Conservation (phyloP, 2,888 invertebrate genomes). For the Aradus depressus region DNA sequence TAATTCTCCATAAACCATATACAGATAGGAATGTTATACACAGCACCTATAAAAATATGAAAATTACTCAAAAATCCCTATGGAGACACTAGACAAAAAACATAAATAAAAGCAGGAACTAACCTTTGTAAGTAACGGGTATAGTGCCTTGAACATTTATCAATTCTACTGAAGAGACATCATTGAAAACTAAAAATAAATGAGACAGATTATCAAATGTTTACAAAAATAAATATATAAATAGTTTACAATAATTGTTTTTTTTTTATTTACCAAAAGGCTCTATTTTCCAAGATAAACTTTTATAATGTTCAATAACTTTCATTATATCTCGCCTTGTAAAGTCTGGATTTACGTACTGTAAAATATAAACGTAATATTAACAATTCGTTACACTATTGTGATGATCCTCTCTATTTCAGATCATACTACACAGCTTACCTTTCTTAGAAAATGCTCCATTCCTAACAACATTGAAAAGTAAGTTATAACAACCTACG, state of each 20-base stretch:
- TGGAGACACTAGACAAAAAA: not conserved
- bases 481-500: too few species aligned
- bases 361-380: conserved; percentile 32
- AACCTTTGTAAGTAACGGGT: conserved; percentile 81
- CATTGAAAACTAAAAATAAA: conserved; percentile 63
- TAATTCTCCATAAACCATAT: conserved; percentile 96
- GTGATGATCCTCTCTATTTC: not conserved
- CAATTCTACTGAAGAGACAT: conserved; percentile 69
- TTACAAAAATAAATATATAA: not conserved
- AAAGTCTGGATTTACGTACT: conserved; percentile 59
- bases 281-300: conserved; percentile 52
- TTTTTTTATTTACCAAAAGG: conserved; percentile 52
- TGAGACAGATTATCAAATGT: not conserved
- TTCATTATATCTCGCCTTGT: conserved; percentile 55
- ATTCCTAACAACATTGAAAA: conserved; percentile 15
- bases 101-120: not conserved
- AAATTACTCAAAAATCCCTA: not conserved
- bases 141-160: conserved; percentile 83
- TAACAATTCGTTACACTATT: not conserved
- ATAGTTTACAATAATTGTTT: conserved; percentile 10
- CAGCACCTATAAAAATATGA: conserved; percentile 43
- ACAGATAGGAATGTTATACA: conserved; percentile 92
- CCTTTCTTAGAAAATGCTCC: conserved; percentile 7
- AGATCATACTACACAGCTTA: not conserved
- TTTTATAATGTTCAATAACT: conserved; percentile 52